Percentiles rank a stretch among this genome's conserved stretches.
Evolutionary conservation across 53 echinoderm and acorn worm species (phyloP).

Genomic region (Astropecten irregularis): DNA sequence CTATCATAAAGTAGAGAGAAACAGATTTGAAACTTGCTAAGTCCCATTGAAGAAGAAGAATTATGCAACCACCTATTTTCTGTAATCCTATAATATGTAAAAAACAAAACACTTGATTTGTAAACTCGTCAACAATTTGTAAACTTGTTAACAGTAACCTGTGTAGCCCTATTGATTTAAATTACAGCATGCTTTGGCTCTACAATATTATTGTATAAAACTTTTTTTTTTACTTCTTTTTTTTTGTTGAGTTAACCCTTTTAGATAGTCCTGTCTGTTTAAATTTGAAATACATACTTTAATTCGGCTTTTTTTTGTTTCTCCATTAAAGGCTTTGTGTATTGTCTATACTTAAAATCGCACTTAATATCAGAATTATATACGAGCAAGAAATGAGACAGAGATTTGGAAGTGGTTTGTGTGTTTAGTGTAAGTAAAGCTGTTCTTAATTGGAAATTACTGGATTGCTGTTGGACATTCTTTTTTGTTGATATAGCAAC

Average conservation of each 20-base stretch:
- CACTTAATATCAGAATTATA: constrained; percentile 50
- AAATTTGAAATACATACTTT: constrained; percentile 43
- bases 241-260: constrained; percentile 38
- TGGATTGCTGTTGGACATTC: no score
- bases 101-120: constrained; percentile 7
- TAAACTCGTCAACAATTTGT: constrained; percentile 18
- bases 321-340: constrained; percentile 15
- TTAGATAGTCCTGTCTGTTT: constrained; percentile 46
- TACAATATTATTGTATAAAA: constrained; percentile 44
- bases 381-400: constrained; percentile 27
- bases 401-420: constrained; percentile 38
- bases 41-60: constrained; percentile 12
- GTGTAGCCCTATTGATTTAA: constrained; percentile 39
- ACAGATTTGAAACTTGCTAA: neutral
- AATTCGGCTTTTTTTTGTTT: constrained; percentile 36
- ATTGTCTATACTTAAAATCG: constrained; percentile 52
- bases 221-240: neutral
- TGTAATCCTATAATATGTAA: no score
- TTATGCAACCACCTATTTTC: constrained; percentile 44
- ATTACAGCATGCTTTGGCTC: constrained; percentile 39
- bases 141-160: neutral
- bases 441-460: constrained; percentile 29
- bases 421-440: constrained; percentile 56
- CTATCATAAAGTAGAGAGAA: neutral
- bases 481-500: neutral